Percentiles rank a stretch among this genome's conserved stretches.
Conservation (phyloP, 2,888 invertebrate species). For the Creontiades dilutus region DNA sequence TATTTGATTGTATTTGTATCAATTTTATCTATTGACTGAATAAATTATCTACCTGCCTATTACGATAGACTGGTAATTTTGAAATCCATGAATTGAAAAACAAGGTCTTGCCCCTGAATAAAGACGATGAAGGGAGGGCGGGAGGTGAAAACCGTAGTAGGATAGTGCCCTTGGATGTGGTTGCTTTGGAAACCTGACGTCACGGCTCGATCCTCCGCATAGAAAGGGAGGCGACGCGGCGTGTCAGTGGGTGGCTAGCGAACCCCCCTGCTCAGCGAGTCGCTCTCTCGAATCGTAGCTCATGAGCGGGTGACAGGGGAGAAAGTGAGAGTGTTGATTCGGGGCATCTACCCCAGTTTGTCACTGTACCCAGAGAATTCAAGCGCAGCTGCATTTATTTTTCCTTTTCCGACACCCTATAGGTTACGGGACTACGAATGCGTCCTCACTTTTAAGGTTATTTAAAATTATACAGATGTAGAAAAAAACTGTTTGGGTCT, state of each 20-base stretch:
- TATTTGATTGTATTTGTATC: too few relatives aligned
- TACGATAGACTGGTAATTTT: background rate
- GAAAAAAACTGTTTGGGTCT: too few relatives aligned
- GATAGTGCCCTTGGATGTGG: conserved; percentile 67
- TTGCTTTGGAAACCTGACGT: conserved; percentile 68
- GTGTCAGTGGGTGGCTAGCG: background rate
- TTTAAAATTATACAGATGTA: too few relatives aligned
- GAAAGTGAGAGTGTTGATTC: background rate
- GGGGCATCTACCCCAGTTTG: too few relatives aligned
- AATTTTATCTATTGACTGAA: too few relatives aligned
- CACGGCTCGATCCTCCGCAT: conserved; percentile 69
- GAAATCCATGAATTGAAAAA: conserved; percentile 26
- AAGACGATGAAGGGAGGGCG: background rate
- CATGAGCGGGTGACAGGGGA: background rate
- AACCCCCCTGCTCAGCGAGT: background rate
- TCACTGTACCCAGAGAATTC: too few relatives aligned
- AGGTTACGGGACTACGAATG: too few relatives aligned
- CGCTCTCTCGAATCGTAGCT: too few relatives aligned
- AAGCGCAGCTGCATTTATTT: too few relatives aligned
- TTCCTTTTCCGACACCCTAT: too few relatives aligned
- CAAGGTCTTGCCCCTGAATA: conserved; percentile 35
- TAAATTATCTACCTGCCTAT: background rate
- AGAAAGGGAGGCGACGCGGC: conserved; percentile 17
- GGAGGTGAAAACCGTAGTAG: conserved; percentile 49
- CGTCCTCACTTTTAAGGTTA: too few relatives aligned